A percentile compares a stretch with the other conserved stretches of the same genome.
phyloP scores from a whole-genome alignment of 53 echinoderm and acorn worm species.

The Paracentrotus lividus region DNA sequence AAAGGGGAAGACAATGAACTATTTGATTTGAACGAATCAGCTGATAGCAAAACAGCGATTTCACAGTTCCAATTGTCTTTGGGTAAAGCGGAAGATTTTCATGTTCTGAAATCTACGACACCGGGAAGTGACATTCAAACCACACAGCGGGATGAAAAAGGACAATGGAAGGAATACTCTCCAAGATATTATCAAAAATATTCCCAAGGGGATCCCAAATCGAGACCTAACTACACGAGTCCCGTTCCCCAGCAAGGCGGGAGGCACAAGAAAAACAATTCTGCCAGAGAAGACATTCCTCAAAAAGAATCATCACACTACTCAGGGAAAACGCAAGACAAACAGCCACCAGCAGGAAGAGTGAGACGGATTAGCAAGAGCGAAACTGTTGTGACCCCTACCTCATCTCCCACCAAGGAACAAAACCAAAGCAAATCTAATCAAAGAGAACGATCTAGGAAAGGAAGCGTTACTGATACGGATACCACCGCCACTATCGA shows the following conservation, averaged over 20 bases:
- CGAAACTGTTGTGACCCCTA: neutral
- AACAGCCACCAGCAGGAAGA: neutral
- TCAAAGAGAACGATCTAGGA: constrained; percentile 16
- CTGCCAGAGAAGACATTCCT: neutral
- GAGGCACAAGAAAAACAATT: neutral
- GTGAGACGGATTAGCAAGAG: neutral
- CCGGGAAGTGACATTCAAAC: neutral
- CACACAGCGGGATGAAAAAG: neutral
- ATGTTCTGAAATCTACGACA: constrained; percentile 35
- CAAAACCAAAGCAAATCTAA: constrained; percentile 34
- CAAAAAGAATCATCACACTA: neutral
- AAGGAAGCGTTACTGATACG: neutral
- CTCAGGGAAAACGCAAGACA: neutral
- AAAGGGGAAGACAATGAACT: constrained; percentile 35
- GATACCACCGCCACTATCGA: neutral
- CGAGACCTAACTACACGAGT: neutral
- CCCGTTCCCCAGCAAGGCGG: neutral
- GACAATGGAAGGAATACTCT: neutral
- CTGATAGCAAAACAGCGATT: constrained; percentile 51
- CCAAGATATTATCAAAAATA: constrained; percentile 23
- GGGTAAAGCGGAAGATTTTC: constrained; percentile 47
- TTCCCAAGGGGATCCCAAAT: neutral
- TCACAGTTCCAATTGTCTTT: constrained; percentile 61
- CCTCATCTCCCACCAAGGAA: constrained; percentile 38
- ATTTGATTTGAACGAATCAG: constrained; percentile 53